A percentile compares a stretch with the other conserved stretches of the same genome.
Evolutionary conservation across 2,113 vertebrate species (phyloP).

Genomic region (Bungarus multicinctus): DNA sequence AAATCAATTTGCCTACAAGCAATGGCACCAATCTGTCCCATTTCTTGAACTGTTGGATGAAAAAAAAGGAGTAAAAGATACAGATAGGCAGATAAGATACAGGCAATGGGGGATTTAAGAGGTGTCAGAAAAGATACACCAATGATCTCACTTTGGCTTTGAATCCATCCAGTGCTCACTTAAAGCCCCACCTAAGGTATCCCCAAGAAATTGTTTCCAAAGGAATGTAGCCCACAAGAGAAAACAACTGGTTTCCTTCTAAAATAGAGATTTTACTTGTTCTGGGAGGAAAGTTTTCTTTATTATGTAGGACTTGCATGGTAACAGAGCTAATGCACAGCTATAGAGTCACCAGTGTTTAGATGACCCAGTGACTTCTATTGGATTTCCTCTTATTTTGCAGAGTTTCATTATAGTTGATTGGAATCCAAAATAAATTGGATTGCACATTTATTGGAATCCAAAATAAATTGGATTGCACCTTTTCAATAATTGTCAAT

Average conservation of each 20-base stretch:
- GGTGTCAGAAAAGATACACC: neutral
- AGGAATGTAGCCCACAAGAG: neutral
- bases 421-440: neutral
- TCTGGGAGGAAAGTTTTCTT: neutral
- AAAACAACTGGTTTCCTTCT: neutral
- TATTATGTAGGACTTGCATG: neutral
- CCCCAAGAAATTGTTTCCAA: neutral
- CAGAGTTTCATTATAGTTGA: neutral
- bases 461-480: neutral
- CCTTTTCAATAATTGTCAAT: neutral
- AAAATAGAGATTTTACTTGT: neutral
- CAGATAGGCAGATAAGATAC: neutral
- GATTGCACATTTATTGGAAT: neutral
- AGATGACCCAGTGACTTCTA: neutral
- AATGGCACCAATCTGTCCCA: neutral
- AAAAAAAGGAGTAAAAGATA: neutral
- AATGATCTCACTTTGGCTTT: neutral
- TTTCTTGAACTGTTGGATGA: neutral
- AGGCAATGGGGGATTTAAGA: neutral
- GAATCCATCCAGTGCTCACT: neutral
- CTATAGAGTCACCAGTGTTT: neutral
- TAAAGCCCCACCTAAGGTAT: neutral
- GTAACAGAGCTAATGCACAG: neutral
- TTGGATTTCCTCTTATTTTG: neutral
- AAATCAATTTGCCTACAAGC: neutral